Percentiles rank a stretch among this genome's conserved stretches.
These are phyloP conservation scores for Actinopyga echinites DNA, from an alignment of 53 echinoderm and acorn worm species.

Conservation along the genomic window DNA sequence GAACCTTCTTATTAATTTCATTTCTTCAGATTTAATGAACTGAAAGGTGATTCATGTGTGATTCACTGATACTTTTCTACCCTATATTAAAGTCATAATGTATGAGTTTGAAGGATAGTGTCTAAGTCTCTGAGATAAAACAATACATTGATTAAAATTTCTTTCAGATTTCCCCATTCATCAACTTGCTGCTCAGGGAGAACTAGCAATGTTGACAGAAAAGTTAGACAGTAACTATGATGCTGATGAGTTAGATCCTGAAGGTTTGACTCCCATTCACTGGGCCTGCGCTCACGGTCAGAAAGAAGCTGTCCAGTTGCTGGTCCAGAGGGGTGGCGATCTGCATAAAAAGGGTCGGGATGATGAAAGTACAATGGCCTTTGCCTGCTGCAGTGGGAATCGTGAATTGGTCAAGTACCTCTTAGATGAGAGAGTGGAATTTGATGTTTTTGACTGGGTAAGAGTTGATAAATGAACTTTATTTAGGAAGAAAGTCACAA, in stretches of 20 bases:
- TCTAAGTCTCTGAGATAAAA: too few relatives aligned
- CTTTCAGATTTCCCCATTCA: slow-evolving; percentile 77
- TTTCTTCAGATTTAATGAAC: too few relatives aligned
- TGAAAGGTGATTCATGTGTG: too few relatives aligned
- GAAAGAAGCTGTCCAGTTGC: slow-evolving; percentile 66
- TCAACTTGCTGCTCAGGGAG: slow-evolving; percentile 95
- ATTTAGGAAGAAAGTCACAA: not conserved
- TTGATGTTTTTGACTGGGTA: slow-evolving; percentile 82
- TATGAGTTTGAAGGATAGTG: too few relatives aligned
- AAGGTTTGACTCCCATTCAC: slow-evolving; percentile 76
- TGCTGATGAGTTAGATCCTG: slow-evolving; percentile 57
- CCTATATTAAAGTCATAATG: too few relatives aligned
- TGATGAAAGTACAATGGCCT: slow-evolving; percentile 81
- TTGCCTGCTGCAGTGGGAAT: slow-evolving; percentile 78
- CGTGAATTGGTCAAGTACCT: slow-evolving; percentile 64
- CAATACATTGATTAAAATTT: too few relatives aligned
- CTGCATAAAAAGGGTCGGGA: slow-evolving; percentile 59
- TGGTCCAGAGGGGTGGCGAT: slow-evolving; percentile 67
- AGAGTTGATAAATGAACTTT: not conserved
- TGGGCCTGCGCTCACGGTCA: slow-evolving; percentile 92
- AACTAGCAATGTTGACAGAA: slow-evolving; percentile 66
- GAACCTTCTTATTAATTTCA: too few relatives aligned
- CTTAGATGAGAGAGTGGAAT: slow-evolving; percentile 63
- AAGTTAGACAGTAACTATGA: slow-evolving; percentile 69
- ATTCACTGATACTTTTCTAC: too few relatives aligned